Conservation (phyloP, 2,113 vertebrate genomes). For the Bujurquina vittata region DNA sequence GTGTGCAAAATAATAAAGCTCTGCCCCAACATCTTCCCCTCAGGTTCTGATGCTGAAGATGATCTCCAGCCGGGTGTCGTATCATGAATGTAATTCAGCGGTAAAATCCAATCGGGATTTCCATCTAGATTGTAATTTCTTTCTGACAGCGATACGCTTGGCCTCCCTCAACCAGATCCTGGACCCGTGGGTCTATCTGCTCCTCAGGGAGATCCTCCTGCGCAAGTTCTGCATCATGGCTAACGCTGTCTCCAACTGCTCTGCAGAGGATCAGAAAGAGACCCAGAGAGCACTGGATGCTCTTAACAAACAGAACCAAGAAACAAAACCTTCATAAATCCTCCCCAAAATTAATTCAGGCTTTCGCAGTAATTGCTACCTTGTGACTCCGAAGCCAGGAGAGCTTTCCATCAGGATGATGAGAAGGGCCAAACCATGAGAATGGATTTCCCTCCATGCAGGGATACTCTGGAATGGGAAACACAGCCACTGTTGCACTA, state of each 20-base stretch:
- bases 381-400: background rate
- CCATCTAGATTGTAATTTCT: constrained; percentile 85
- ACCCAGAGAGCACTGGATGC: constrained; percentile 73
- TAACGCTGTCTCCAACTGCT: constrained; percentile 88
- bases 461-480: constrained; percentile 5
- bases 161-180: constrained; percentile 98
- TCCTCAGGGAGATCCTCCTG: constrained; percentile 92
- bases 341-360: constrained; percentile 32
- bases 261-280: constrained; percentile 80
- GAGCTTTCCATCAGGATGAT: background rate
- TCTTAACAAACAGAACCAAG: constrained; percentile 74
- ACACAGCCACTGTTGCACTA: background rate
- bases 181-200: constrained; percentile 97
- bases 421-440: background rate
- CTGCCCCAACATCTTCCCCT: constrained; percentile 11
- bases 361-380: background rate
- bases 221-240: constrained; percentile 90
- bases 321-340: constrained; percentile 72
- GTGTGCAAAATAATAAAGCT: background rate
- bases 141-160: constrained; percentile 89
- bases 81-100: constrained; percentile 82
- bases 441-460: background rate
- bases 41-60: constrained; percentile 91
- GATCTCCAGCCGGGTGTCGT: constrained; percentile 83
- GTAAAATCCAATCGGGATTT: constrained; percentile 28